Conservation (phyloP, 2,797 vertebrate species). For the Dendrocincla tyrannina region DNA sequence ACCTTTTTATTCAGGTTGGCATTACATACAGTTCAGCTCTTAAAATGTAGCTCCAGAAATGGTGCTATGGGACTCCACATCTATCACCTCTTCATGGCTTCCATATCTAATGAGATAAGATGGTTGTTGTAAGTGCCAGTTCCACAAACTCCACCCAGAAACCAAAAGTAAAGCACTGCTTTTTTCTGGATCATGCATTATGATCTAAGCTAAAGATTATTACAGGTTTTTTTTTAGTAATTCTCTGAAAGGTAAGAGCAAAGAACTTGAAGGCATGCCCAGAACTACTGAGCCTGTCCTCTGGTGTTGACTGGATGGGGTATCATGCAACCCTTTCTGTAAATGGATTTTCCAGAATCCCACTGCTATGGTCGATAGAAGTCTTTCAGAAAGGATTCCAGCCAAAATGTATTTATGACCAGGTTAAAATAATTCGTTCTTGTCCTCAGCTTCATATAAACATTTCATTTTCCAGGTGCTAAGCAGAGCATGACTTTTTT, state of each 20-base stretch:
- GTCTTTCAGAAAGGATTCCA: background rate
- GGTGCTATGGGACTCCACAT: background rate
- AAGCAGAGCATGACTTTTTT: background rate
- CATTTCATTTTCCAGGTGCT: conserved; percentile 27
- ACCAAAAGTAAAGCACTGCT: background rate
- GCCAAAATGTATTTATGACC: background rate
- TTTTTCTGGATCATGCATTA: background rate
- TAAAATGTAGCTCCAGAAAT: background rate
- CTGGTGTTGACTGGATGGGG: background rate
- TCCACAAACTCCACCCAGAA: background rate
- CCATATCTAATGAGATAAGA: conserved; percentile 14
- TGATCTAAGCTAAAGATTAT: background rate
- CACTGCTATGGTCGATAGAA: background rate
- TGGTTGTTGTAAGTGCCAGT: background rate
- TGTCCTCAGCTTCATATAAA: background rate
- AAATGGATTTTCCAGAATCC: conserved; percentile 26
- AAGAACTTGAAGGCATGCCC: background rate
- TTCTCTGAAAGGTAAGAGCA: background rate
- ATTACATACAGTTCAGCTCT: background rate
- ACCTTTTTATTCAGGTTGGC: background rate
- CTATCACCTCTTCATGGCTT: conserved; percentile 2
- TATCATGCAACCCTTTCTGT: background rate
- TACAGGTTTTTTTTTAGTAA: background rate
- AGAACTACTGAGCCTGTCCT: background rate
- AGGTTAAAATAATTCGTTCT: conserved; percentile 27